phyloP scores from a whole-genome alignment of 2,113 vertebrate species.

The Gnathonemus longibarbis region DNA sequence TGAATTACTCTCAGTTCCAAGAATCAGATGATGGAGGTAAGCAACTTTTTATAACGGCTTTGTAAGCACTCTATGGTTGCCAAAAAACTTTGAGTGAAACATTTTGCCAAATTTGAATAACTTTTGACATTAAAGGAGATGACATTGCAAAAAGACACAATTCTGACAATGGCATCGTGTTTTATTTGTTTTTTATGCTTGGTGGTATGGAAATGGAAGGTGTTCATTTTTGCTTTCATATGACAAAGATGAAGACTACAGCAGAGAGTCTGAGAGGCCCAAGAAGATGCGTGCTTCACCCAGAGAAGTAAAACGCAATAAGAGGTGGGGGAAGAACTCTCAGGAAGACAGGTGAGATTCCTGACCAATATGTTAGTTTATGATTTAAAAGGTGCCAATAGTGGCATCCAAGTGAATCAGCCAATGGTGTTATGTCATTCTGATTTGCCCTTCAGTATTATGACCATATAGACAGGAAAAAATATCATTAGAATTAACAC shows the following conservation, averaged over 20 bases:
- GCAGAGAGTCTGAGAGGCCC: constrained; percentile 76
- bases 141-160: neutral
- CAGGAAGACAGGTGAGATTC: constrained; percentile 85
- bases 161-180: neutral
- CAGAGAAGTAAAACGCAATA: constrained; percentile 90
- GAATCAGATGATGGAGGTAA: constrained; percentile 88
- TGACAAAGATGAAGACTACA: constrained; percentile 86
- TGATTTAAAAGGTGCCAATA: neutral
- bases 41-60: neutral
- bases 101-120: neutral
- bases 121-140: neutral
- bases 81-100: neutral
- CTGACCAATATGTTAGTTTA: neutral
- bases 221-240: neutral
- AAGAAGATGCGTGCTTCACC: constrained; percentile 90
- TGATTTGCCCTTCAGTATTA: neutral
- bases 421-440: neutral
- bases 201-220: neutral
- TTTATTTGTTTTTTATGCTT: neutral
- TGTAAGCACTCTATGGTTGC: neutral
- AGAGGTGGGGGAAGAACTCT: constrained; percentile 84
- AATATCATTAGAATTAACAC: neutral
- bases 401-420: neutral
- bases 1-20: constrained; percentile 98
- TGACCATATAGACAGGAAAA: neutral